Evolutionary conservation across 1,140 invertebrate species (phyloP), one percentile per base, ranked within the genome.

Genomic region (Lineus longissimus): DNA sequence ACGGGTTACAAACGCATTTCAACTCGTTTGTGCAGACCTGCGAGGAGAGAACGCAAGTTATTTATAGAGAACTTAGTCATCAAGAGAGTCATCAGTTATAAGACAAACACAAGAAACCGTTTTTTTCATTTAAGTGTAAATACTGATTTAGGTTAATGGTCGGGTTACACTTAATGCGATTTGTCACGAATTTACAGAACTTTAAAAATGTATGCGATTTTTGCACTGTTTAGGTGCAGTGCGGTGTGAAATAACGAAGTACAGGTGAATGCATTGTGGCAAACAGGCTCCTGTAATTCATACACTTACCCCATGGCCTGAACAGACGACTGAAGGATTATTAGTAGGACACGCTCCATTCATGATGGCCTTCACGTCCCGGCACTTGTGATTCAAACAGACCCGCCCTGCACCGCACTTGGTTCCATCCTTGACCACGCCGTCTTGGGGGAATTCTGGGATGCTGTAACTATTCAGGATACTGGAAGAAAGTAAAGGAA

Each of bases 21-120:
- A 95, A 94, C 43, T 88, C 83, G 79, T 96, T 97, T 1, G 95
- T 95, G 81, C 96, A 98, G 55, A 91, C 87, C 94, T 97, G 82
- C 45, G 64, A 63, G 55, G 66, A 64, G 23, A 66, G 61, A 61
- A 30, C 23, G 63, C n/a, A n/a, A n/a, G n/a, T n/a, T n/a, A n/a
- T n/a, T n/a, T n/a, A n/a, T n/a, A n/a, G n/a, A n/a, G n/a, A 36
- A 33, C 41, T 0, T 64, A 58, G 13, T 22, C 22, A n/a, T 62
- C 43, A 30, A 22, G 31, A 55, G 0, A 36, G 59, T 4, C 23
- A 69, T 4, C 33, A 36, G 33, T 15, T 15, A 7, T 36, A 15
- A 36, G n/a, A n/a, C n/a, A n/a, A n/a, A n/a, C n/a, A n/a, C n/a
- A n/a, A n/a, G n/a, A n/a, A n/a, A n/a, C n/a, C n/a, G n/a, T n/a